Evolutionary conservation across 2,888 invertebrate genomes (phyloP), one percentile per base, ranked within the genome.

Genomic region (Mellilla xanthometata): DNA sequence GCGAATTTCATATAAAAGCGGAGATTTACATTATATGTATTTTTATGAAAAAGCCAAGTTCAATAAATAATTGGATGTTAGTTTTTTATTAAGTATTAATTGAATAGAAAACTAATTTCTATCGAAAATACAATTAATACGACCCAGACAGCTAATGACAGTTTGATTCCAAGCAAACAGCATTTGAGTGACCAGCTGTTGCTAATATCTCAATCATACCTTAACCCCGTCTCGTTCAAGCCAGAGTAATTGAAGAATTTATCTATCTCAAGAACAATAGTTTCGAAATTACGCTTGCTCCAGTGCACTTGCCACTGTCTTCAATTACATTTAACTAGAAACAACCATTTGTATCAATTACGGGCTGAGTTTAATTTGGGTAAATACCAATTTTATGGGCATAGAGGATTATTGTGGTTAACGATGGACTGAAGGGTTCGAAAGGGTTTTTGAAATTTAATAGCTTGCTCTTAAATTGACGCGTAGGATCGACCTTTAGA

Each of bases 321-420:
- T 75, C 84, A 86, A 87, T 89, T 88, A 77, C 58, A 61, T 73
- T 81, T 79, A 88, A 88, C 81, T 83, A 76, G 77, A 70, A 83
- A 85, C 80, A 77, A 67, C 85, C 86, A 88, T 89, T 88, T 82
- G 76, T 89, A 79, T 88, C 88, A 89, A 88, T 89, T 87, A 83
- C 73, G 70, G 61, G 54, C 69, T 62, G 65, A 74, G 72, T 76
- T 87, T 82, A 86, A 87, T 87, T 87, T 83, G 72, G 81, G 78
- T 81, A 82, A 85, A 87, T 82, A 85, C 78, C 83, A 84, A 83
- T 85, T 86, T 84, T 82, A 86, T 81, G 83, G 83, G 60, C 67
- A 69, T 65, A 67, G 62, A 72, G 67, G 77, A 78, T 80, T 75
- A 76, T 76, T 79, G 75, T 78, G 77, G 80, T 72, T 65, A 59